Conservation (phyloP, 2,113 vertebrate genomes). For the Rhinolophus ferrumequinum region DNA sequence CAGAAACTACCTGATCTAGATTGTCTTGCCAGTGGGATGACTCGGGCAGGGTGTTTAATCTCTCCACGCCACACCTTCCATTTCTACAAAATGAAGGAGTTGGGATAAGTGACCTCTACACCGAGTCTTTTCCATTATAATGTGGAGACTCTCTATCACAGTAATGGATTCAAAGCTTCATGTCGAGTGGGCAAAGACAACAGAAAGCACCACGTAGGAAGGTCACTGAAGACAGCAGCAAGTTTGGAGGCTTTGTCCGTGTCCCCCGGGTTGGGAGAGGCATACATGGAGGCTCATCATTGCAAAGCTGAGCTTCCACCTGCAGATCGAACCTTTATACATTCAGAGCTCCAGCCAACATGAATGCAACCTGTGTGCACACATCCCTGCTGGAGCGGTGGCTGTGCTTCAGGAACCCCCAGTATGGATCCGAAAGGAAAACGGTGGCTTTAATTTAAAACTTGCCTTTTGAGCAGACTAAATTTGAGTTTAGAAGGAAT, state of each 20-base stretch:
- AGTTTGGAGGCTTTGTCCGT: neutral
- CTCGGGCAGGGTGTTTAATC: neutral
- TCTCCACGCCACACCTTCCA: neutral
- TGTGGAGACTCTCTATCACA: neutral
- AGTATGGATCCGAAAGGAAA: neutral
- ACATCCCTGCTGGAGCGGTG: neutral
- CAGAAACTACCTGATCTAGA: neutral
- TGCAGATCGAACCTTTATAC: neutral
- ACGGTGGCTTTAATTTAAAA: neutral
- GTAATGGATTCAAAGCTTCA: neutral
- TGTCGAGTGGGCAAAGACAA: neutral
- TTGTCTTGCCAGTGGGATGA: neutral
- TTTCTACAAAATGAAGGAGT: neutral
- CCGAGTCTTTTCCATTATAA: neutral
- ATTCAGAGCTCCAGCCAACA: neutral
- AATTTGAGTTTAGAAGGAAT: slow-evolving; percentile 38
- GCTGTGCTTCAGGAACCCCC: neutral
- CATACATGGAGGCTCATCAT: neutral
- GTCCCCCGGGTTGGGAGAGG: neutral
- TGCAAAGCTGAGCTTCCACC: neutral
- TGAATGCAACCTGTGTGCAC: neutral
- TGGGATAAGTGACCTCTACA: slow-evolving; percentile 14
- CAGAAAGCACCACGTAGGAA: neutral
- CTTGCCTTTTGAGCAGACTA: slow-evolving; percentile 14
- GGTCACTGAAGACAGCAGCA: neutral